A percentile compares a stretch with the other conserved stretches of the same genome.
These are phyloP conservation scores for Microtus montanus DNA, from an alignment of 2,113 vertebrate genomes.

Conservation along the genomic window DNA sequence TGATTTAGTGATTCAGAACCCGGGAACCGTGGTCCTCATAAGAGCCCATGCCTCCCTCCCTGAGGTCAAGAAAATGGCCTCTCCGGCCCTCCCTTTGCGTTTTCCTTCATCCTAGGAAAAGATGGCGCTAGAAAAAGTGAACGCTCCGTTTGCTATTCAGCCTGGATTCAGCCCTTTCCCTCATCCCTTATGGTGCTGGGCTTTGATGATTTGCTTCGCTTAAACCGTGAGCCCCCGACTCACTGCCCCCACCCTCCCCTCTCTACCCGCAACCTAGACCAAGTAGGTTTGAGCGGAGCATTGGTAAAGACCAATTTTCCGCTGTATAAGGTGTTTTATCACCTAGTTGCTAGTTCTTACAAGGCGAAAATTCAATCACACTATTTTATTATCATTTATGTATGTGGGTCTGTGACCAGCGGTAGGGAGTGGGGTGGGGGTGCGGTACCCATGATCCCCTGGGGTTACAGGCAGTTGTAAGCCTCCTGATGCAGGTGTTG, in stretches of 20 bases:
- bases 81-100: fast-evolving
- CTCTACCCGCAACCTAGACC: neutral
- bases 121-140: neutral
- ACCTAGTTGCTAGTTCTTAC: neutral
- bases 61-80: neutral
- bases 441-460: neutral
- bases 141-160: no score
- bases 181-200: neutral
- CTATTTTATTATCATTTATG: neutral
- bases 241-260: neutral
- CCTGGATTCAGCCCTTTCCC: neutral
- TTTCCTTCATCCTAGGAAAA: neutral
- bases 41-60: neutral
- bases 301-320: neutral
- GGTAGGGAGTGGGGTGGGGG: neutral
- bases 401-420: neutral
- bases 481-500: neutral
- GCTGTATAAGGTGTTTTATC: neutral
- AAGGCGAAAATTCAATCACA: neutral
- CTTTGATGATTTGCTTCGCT: neutral
- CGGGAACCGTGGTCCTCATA: neutral
- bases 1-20: slow-evolving; percentile 24
- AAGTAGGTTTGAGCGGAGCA: neutral
- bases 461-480: neutral
- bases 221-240: neutral